Base-by-base conservation (phyloP, 1,140 invertebrate species). In the Teleopsis dalmanni region DNA sequence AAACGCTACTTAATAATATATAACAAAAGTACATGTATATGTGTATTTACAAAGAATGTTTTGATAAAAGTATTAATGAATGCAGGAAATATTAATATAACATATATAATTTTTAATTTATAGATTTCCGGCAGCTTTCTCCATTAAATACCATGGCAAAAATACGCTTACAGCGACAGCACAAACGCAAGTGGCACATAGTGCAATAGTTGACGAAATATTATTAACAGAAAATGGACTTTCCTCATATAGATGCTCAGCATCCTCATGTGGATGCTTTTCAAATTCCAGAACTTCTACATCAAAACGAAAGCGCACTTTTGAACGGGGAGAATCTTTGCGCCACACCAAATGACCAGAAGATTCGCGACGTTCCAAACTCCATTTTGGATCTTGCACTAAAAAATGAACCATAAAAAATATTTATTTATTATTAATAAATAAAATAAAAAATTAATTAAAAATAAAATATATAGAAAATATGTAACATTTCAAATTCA, bases 231-330 rank as follows among this genome's bases (percentile, higher is more conserved):
- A 61, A 35, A 65, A 58, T 22, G 57, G 51, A 0, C 59, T 53
- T n/a, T 60, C 48, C 8, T 8, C 9, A 13, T 66, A 52, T n/a
- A 60, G 56, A 10, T 69, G 52, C 14, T 67, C 60, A 22, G 61
- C 13, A 43, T 67, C 62, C 45, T 70, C 67, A 10, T 67, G 60
- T 3, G 67, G 67, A 52, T 69, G 59, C 43, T 70, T 70, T 42
- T 68, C 66, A 53, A 75, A 76, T 56, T 76, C 75, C 36, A 72
- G 54, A 14, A 76, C 66, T 54, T 76, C 73, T 13, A 75, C 74
- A 21, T 76, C 73, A 27, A 72, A 71, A 6, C 71, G 73, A 54
- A 76, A 76, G 2, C 65, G 62, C 3, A 68, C 62, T 52, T 72
- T 74, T 0, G 75, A 74, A 50, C 70, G 72, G 38, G 60, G 74